Conservation (phyloP, 2,888 invertebrate genomes). For the Gasteruption jaculator region DNA sequence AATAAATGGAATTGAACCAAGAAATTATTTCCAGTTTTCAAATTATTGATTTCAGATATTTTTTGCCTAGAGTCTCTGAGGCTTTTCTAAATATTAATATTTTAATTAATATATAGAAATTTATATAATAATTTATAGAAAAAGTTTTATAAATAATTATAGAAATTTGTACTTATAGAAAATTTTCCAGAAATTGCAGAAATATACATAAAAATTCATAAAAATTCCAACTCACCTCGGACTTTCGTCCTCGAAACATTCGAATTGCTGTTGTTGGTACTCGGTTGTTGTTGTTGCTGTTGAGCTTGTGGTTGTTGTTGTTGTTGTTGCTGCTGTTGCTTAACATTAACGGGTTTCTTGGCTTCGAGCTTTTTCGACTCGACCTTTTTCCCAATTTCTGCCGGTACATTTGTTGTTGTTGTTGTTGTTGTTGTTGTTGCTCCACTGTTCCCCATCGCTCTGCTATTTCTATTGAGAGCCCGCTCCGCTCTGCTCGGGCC, state of each 20-base stretch:
- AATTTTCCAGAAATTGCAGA: neutral
- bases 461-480: slow-evolving; percentile 43
- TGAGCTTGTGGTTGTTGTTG: slow-evolving; percentile 6
- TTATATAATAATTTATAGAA: neutral
- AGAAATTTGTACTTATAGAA: neutral
- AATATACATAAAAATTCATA: neutral
- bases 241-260: slow-evolving; percentile 37
- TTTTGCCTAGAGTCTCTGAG: no score
- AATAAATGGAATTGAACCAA: no score
- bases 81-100: no score
- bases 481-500: slow-evolving; percentile 46
- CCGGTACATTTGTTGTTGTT: no score
- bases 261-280: slow-evolving; percentile 31
- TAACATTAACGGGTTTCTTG: no score
- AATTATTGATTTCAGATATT: slow-evolving; percentile 8
- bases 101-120: no score
- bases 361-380: neutral
- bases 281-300: slow-evolving; percentile 25
- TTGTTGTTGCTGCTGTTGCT: slow-evolving; percentile 16
- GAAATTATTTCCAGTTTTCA: no score
- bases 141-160: neutral
- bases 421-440: slow-evolving; percentile 13
- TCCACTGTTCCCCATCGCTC: slow-evolving; percentile 24
- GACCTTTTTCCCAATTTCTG: no score
- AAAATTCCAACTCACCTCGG: slow-evolving; percentile 32